Evolutionary conservation across 2,113 vertebrate genomes (phyloP).

Genomic region (Istiophorus platypterus): DNA sequence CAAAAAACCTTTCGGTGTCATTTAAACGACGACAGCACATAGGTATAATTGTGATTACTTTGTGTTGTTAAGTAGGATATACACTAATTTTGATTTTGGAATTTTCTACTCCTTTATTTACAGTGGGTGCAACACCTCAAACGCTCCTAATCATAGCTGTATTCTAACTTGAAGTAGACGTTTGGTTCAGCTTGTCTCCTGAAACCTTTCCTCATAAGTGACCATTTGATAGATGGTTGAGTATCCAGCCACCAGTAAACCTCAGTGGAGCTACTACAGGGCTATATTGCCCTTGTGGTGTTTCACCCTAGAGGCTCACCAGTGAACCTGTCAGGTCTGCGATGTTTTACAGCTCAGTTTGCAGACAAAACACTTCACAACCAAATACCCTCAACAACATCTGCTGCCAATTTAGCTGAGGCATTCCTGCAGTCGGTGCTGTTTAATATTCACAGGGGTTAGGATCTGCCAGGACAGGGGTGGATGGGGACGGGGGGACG

Average conservation of each 20-base stretch:
- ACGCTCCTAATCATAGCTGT: not conserved
- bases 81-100: slow-evolving; percentile 34
- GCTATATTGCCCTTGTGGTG: slow-evolving; percentile 41
- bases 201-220: slow-evolving; percentile 54
- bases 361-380: slow-evolving; percentile 84
- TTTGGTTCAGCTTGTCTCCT: slow-evolving; percentile 48
- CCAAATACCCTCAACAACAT: slow-evolving; percentile 81
- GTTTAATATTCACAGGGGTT: slow-evolving; percentile 86
- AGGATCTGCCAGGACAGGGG: slow-evolving; percentile 74
- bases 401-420: slow-evolving; percentile 84
- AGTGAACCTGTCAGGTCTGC: slow-evolving; percentile 73
- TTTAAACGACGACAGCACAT: slow-evolving; percentile 55
- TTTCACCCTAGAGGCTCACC: slow-evolving; percentile 66
- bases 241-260: slow-evolving; percentile 54
- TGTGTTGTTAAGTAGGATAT: slow-evolving; percentile 51
- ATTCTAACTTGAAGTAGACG: slow-evolving; percentile 5
- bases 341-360: slow-evolving; percentile 82
- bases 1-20: slow-evolving; percentile 54
- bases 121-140: slow-evolving; percentile 14
- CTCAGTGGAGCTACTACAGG: slow-evolving; percentile 28
- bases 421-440: slow-evolving; percentile 82
- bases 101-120: slow-evolving; percentile 16
- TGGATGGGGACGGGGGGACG: slow-evolving; percentile 31
- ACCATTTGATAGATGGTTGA: slow-evolving; percentile 67
- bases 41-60: slow-evolving; percentile 52